Evolutionary conservation across 2,888 invertebrate species (phyloP).

Genomic region (Gari tellinella): DNA sequence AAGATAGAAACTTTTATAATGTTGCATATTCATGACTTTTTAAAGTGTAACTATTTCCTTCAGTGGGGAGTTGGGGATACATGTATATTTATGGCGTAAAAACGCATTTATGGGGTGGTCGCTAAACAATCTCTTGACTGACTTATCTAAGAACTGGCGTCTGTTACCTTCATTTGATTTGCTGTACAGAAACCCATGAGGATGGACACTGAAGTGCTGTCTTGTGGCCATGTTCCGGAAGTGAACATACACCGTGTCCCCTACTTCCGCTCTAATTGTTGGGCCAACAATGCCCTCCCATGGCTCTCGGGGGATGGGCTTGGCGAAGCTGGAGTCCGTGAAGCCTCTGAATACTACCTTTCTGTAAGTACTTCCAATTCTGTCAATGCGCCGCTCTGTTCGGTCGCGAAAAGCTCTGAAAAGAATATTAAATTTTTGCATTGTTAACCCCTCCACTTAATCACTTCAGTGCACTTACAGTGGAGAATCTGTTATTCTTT

Average conservation of each 20-base stretch:
- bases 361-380: slow-evolving; percentile 59
- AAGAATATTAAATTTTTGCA: neutral
- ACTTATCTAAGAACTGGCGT: neutral
- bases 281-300: slow-evolving; percentile 64
- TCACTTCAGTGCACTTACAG: too few species aligned
- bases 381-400: slow-evolving; percentile 17
- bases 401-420: slow-evolving; percentile 18
- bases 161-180: slow-evolving; percentile 58
- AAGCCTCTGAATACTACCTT: slow-evolving; percentile 58
- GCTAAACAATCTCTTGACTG: too few species aligned
- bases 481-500: too few species aligned
- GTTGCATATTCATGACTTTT: too few species aligned
- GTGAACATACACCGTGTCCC: slow-evolving; percentile 56
- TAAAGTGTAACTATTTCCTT: too few species aligned
- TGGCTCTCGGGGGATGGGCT: slow-evolving; percentile 28
- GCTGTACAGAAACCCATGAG: slow-evolving; percentile 64
- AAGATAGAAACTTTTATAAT: too few species aligned
- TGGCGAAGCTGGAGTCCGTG: slow-evolving; percentile 44
- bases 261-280: slow-evolving; percentile 52
- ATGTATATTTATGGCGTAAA: too few species aligned
- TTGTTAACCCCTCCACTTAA: neutral
- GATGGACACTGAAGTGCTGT: slow-evolving; percentile 59
- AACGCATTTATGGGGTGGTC: too few species aligned
- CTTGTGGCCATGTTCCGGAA: slow-evolving; percentile 55
- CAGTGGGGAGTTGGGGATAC: too few species aligned